phyloP scores from a whole-genome alignment of 2,113 vertebrate species.

The Jaculus jaculus region DNA sequence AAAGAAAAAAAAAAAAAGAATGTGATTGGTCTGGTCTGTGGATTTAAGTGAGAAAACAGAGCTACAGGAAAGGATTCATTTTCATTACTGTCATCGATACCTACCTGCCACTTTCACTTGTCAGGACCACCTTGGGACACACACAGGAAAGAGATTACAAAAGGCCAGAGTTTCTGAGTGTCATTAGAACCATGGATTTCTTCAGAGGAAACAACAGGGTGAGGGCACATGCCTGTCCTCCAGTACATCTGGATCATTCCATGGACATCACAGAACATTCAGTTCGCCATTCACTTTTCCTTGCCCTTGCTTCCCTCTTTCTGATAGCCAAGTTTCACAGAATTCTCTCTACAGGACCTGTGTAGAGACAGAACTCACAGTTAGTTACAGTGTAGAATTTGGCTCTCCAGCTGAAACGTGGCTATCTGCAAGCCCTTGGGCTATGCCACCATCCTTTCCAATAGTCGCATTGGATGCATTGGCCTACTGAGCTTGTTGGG shows the following conservation, averaged over 20 bases:
- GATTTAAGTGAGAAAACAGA: not conserved
- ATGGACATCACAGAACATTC: not conserved
- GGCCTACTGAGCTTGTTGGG: constrained; percentile 60
- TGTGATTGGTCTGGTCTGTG: not conserved
- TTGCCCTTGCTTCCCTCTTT: not conserved
- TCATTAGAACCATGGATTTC: not conserved
- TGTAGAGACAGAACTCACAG: not conserved
- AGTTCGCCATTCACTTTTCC: not conserved
- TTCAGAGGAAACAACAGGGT: not conserved
- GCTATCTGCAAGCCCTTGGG: constrained; percentile 73
- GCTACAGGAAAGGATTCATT: not conserved
- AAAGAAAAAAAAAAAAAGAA: no score
- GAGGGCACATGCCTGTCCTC: not conserved
- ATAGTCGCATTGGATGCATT: constrained; percentile 59
- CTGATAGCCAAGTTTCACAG: not conserved
- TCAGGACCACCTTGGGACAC: not conserved
- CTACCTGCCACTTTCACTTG: not conserved
- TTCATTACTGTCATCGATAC: not conserved
- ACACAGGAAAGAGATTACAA: not conserved
- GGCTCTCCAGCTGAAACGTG: constrained; percentile 19
- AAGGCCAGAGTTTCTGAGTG: not conserved
- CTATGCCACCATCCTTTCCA: constrained; percentile 74
- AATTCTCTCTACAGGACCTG: not conserved
- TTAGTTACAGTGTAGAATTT: not conserved
- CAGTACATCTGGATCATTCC: not conserved